Evolutionary conservation across 1,140 invertebrate genomes (phyloP).

Genomic region (Drosophila insularis): DNA sequence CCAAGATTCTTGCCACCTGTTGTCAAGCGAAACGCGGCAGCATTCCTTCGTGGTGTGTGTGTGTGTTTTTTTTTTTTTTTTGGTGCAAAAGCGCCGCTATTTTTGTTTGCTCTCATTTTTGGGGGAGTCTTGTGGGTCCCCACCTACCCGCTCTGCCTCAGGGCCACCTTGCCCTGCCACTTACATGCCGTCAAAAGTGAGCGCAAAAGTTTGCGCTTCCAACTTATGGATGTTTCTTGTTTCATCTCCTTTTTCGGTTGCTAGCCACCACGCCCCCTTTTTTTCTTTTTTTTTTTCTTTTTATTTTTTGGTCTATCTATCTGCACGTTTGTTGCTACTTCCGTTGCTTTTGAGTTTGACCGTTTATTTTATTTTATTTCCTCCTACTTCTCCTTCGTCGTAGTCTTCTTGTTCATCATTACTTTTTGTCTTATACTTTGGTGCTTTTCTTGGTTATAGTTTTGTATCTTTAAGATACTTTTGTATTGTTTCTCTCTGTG

Average conservation of each 20-base stretch:
- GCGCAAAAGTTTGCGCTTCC: constrained; percentile 67
- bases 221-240: constrained; percentile 45
- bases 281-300: too few species aligned
- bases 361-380: constrained; percentile 3
- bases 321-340: constrained; percentile 6
- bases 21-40: constrained; percentile 33
- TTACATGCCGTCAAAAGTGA: constrained; percentile 68
- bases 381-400: constrained; percentile 1
- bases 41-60: not conserved
- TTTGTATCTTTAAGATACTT: constrained; percentile 56
- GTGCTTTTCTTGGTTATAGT: constrained; percentile 18
- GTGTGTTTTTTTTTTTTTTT: too few species aligned
- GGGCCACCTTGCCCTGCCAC: constrained; percentile 22
- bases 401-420: constrained; percentile 36
- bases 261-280: not conserved
- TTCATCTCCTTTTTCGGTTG: not conserved
- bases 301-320: not conserved
- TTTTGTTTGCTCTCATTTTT: not conserved
- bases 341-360: constrained; percentile 6
- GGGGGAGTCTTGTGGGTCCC: not conserved
- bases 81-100: constrained; percentile 16
- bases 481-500: constrained; percentile 13
- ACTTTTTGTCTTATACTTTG: constrained; percentile 14
- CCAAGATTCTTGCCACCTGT: constrained; percentile 56
- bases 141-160: too few species aligned